Evolutionary conservation across 1,140 invertebrate genomes (phyloP).

Genomic region (Solen grandis): DNA sequence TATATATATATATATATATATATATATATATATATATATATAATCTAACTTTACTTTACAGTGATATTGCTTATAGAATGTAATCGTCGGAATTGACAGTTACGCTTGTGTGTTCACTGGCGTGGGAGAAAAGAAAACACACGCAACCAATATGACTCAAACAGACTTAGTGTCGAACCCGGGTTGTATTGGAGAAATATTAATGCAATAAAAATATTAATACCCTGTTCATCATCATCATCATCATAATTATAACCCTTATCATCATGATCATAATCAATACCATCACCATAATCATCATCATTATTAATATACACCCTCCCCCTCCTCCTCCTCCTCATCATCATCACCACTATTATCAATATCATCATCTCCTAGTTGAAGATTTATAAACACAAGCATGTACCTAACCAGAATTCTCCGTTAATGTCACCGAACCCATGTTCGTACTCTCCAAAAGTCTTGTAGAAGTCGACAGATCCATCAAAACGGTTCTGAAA

Average conservation of each 20-base stretch:
- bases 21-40: too few species aligned
- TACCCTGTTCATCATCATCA: not conserved
- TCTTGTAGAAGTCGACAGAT: conserved; percentile 90
- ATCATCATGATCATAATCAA: not conserved
- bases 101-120: too few species aligned
- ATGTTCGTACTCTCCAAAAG: conserved; percentile 96
- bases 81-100: too few species aligned
- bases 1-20: too few species aligned
- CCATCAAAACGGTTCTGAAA: conserved; percentile 90
- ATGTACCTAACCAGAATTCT: conserved; percentile 79
- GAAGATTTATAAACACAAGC: too few species aligned
- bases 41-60: too few species aligned
- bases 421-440: conserved; percentile 92
- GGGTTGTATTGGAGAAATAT: too few species aligned
- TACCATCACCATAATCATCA: not conserved
- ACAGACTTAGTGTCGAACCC: too few species aligned
- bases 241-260: not conserved
- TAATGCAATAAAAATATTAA: not conserved
- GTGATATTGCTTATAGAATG: too few species aligned
- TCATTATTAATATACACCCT: not conserved
- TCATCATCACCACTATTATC: not conserved
- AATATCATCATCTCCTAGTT: too few species aligned
- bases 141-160: too few species aligned
- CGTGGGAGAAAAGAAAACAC: too few species aligned
- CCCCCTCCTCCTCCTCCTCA: not conserved